Percentiles rank a stretch among this genome's conserved stretches.
phyloP scores from a whole-genome alignment of 2,888 invertebrate species.

The Drosophila ustulata region DNA sequence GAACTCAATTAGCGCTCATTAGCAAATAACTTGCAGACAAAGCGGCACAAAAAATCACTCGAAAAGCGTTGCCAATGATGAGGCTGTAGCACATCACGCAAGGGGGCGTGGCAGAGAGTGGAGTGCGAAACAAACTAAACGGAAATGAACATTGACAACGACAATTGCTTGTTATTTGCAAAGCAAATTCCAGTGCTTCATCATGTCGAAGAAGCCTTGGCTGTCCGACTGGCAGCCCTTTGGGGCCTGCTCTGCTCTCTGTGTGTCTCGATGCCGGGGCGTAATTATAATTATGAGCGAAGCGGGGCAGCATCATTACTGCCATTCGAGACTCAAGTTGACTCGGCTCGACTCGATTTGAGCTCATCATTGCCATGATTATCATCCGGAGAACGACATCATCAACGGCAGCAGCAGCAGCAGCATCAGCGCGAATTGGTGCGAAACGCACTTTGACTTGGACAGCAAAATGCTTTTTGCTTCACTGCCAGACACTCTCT shows the following conservation, averaged over 20 bases:
- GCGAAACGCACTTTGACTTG: slow-evolving; percentile 80
- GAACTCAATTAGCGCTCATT: slow-evolving; percentile 79
- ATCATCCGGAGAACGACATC: slow-evolving; percentile 70
- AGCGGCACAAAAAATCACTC: slow-evolving; percentile 61
- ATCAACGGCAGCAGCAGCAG: slow-evolving; percentile 51
- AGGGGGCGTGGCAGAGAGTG: slow-evolving; percentile 5
- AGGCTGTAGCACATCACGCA: slow-evolving; percentile 57
- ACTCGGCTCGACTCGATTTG: slow-evolving; percentile 31
- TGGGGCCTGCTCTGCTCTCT: slow-evolving; percentile 8
- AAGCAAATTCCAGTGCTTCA: slow-evolving; percentile 75
- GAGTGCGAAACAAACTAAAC: slow-evolving; percentile 56
- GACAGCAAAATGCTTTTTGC: slow-evolving; percentile 62
- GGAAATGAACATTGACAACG: slow-evolving; percentile 83
- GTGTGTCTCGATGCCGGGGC: slow-evolving; percentile 24
- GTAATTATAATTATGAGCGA: slow-evolving; percentile 78
- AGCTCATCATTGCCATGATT: slow-evolving; percentile 78
- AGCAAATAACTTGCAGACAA: slow-evolving; percentile 67
- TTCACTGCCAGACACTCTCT: slow-evolving; percentile 16
- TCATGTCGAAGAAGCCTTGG: slow-evolving; percentile 48
- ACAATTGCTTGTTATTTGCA: slow-evolving; percentile 83
- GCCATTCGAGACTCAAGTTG: slow-evolving; percentile 59
- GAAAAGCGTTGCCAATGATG: slow-evolving; percentile 43
- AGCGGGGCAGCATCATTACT: slow-evolving; percentile 70
- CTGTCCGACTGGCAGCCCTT: slow-evolving; percentile 19
- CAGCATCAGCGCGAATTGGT: slow-evolving; percentile 65